Percentiles rank a stretch among this genome's conserved stretches.
phyloP scores from a whole-genome alignment of 2,797 vertebrate species.

The Dicrostonyx torquatus region DNA sequence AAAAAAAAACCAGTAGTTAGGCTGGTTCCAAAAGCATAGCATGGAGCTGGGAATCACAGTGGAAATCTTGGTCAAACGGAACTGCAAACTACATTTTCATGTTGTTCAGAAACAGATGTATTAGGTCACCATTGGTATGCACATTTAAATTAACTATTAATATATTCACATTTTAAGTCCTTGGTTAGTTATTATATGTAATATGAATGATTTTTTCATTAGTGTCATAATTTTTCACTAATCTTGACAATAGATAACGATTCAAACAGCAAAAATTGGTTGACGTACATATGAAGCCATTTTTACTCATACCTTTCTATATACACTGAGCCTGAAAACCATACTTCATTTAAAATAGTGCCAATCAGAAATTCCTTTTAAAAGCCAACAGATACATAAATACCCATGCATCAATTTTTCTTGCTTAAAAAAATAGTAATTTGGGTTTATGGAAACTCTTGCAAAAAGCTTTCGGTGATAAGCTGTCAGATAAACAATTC shows the following conservation, averaged over 20 bases:
- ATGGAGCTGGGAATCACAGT: conserved; percentile 8
- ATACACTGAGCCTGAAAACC: conserved; percentile 17
- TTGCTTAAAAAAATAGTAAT: conserved; percentile 66
- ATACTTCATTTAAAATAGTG: conserved; percentile 59
- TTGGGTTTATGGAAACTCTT: conserved; percentile 54
- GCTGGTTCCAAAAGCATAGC: conserved; percentile 40
- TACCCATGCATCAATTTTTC: background rate
- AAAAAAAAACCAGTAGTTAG: too few relatives aligned
- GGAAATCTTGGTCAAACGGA: background rate
- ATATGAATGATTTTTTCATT: conserved; percentile 3
- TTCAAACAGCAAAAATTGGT: conserved; percentile 18
- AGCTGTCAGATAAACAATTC: conserved; percentile 55
- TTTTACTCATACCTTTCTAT: background rate
- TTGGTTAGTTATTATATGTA: conserved; percentile 21
- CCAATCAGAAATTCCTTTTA: conserved; percentile 48
- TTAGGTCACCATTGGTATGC: background rate
- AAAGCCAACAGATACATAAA: conserved; percentile 18
- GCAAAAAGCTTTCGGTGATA: conserved; percentile 67
- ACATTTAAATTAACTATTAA: conserved; percentile 35
- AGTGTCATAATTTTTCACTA: conserved; percentile 14
- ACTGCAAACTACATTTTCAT: background rate
- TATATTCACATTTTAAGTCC: conserved; percentile 15
- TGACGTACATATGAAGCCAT: background rate
- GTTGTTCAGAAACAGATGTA: background rate
- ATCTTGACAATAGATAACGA: conserved; percentile 15